phyloP scores from a whole-genome alignment of 1,140 invertebrate genomes.

The Drosophila navojoa region DNA sequence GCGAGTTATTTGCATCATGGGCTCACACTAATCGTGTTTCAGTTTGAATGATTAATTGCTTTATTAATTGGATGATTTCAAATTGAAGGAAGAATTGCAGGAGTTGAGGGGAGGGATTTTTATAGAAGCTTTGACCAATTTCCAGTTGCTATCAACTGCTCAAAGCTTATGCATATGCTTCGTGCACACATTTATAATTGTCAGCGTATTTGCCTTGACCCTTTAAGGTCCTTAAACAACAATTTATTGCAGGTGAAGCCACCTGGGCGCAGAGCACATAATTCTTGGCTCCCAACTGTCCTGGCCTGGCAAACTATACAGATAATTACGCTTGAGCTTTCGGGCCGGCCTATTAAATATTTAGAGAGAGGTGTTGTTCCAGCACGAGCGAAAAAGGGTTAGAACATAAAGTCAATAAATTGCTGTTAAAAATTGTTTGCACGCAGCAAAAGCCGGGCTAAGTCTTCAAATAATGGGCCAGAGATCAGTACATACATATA shows the following conservation, averaged over 20 bases:
- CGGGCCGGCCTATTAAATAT: conserved; percentile 45
- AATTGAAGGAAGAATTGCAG: no score
- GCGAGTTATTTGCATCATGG: no score
- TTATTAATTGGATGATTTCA: no score
- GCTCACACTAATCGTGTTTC: no score
- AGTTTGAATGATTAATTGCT: no score
- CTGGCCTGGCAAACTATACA: conserved; percentile 8
- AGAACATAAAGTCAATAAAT: conserved; percentile 45
- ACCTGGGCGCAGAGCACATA: conserved; percentile 27
- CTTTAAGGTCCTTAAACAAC: conserved; percentile 21
- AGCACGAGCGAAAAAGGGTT: conserved; percentile 14
- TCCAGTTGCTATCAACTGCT: no score
- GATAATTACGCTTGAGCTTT: conserved; percentile 47
- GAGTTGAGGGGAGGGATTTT: no score
- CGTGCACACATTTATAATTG: conserved; percentile 20
- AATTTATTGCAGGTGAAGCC: conserved; percentile 20
- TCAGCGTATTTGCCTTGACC: conserved; percentile 18
- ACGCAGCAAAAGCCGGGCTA: conserved; percentile 37
- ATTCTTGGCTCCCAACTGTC: conserved; percentile 4
- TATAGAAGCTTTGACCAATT: no score
- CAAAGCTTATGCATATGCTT: not conserved
- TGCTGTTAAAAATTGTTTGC: conserved; percentile 55
- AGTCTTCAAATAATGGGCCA: conserved; percentile 60
- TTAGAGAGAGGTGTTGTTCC: conserved; percentile 9
- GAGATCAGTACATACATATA: not conserved